Base-by-base conservation (phyloP, 2,888 invertebrate species). In the Drosophila pegasa region DNA sequence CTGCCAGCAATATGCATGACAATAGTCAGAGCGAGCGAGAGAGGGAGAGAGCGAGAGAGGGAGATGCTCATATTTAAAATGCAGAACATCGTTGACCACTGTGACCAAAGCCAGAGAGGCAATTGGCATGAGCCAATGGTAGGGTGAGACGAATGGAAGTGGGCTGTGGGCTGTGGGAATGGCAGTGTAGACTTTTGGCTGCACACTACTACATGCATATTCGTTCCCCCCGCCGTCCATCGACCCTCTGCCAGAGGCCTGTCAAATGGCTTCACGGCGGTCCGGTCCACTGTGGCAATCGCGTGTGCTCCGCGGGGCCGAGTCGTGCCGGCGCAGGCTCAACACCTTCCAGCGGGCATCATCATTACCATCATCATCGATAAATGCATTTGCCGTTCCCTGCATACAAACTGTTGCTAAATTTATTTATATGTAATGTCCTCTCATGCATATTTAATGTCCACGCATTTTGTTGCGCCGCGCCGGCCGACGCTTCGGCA, bases 401-500 rank as follows among this genome's bases (percentile, higher is more conserved):
- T 77, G 81, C 81, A 84, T 87, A 88, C 81, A 85, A 89, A 89
- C 87, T 80, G 88, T 75, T 79, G 83, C 87, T 86, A 86, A 88
- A 89, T 89, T 85, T 85, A 89, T 85, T 85, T 86, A 89, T 85
- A 82, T 84, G 89, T 84, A 74, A 89, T 89, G 89, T 82, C 83
- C 89, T 75, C 87, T 85, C 84, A 85, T 85, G 84, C 88, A 89
- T 85, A 89, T 85, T 85, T 85, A 85, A 85, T 85, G 84, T 88
- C 74, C 89, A 85, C 89, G 84, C 89, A 84, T 82, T 88, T 78
- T 72, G 68, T 62, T 41, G 38, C 47, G 55, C 50, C 56, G 52
- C 37, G 40, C 35, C 37, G 47, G 25, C 25, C 18, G 12, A 29
- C 10, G 47, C 47, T 7, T 14, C 48, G 31, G 55, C 29, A 41